Evolutionary conservation across 2,797 vertebrate genomes (phyloP).

Genomic region (Coracias cyanogaster): DNA sequence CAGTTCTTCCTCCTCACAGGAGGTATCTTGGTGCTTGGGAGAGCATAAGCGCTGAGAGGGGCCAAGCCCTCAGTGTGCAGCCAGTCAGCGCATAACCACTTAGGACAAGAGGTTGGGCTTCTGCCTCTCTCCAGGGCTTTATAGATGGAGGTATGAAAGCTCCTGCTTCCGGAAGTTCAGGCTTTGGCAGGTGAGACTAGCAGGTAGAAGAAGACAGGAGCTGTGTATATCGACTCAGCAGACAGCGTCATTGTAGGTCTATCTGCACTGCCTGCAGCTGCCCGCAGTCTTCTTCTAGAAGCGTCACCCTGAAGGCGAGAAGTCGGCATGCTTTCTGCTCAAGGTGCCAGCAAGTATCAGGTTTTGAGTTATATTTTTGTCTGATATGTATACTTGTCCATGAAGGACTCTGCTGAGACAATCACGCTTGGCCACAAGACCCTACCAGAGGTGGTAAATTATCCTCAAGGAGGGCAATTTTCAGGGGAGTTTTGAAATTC

Average conservation of each 20-base stretch:
- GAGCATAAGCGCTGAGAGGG: not conserved
- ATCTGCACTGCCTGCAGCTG: not conserved
- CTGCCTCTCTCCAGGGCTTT: not conserved
- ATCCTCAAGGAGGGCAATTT: not conserved
- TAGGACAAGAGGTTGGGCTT: not conserved
- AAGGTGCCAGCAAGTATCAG: not conserved
- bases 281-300: not conserved
- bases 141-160: not conserved
- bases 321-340: not conserved
- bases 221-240: not conserved
- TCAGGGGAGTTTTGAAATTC: constrained; percentile 30
- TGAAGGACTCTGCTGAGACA: constrained; percentile 15
- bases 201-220: not conserved
- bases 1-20: not conserved
- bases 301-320: not conserved
- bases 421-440: rapidly evolving
- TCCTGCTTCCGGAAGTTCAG: not conserved
- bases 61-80: not conserved
- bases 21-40: not conserved
- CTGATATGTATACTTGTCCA: not conserved
- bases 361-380: constrained; percentile 27
- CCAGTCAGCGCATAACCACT: not conserved
- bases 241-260: not conserved
- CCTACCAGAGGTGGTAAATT: not conserved
- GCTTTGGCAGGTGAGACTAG: not conserved